Percentiles rank a stretch among this genome's conserved stretches.
These are phyloP conservation scores for Emydura subglobosa DNA, from an alignment of 2,113 vertebrate species.

Conservation along the genomic window DNA sequence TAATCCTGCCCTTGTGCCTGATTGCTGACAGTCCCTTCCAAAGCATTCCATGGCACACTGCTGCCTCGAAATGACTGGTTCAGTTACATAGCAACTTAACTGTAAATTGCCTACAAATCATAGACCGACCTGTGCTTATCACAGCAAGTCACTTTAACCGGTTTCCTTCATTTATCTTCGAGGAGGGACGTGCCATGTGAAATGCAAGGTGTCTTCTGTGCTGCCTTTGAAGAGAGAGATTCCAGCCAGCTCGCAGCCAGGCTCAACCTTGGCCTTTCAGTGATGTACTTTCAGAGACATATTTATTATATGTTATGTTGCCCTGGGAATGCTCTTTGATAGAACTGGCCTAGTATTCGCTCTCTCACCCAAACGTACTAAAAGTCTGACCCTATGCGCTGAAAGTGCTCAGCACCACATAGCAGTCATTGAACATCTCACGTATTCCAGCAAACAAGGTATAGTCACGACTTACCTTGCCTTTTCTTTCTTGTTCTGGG, in stretches of 20 bases:
- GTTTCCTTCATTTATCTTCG: not conserved
- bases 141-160: not conserved
- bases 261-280: accelerated
- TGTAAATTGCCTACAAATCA: not conserved
- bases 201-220: not conserved
- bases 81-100: not conserved
- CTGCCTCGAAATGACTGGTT: slow-evolving; percentile 15
- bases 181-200: not conserved
- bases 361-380: not conserved
- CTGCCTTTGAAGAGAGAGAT: not conserved
- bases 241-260: not conserved
- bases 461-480: not conserved
- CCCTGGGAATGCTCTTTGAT: not conserved
- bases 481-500: not conserved
- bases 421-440: not conserved
- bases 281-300: not conserved
- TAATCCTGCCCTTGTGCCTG: slow-evolving; percentile 10
- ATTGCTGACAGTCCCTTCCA: not conserved
- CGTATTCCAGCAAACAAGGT: not conserved
- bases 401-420: not conserved
- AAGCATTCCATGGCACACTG: not conserved
- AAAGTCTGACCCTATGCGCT: not conserved
- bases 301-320: not conserved
- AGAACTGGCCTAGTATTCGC: not conserved
- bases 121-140: not conserved